Base-by-base conservation (phyloP, 2,888 invertebrate genomes). In the Ferdinandea cuprea region DNA sequence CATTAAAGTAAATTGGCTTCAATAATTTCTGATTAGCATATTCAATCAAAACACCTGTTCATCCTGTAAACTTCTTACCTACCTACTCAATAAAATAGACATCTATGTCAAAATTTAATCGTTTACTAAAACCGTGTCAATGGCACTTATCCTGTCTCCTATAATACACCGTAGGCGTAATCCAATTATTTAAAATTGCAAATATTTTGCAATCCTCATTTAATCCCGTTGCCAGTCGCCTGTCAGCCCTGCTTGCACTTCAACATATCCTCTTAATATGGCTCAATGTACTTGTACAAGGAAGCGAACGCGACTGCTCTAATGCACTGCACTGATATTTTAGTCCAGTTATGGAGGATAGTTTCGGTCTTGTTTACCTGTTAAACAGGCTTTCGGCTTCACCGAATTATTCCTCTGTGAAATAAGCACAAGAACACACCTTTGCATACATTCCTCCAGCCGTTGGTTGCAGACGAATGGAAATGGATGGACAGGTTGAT, bases 301-400 rank as follows among this genome's bases (percentile, higher is more conserved):
- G 59, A 63, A 61, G 25, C 52, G 56, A 63, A 25, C 37, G n/a
- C 42, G 44, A 73, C 32, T 50, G 54, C 59, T 73, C 66, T 61
- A 61, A 52, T 79, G 73, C 56, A 73, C 68, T 73, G 48, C 28
- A 54, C 17, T 58, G 48, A 63, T 65, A 48, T 48, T 42, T 50
- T 59, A 71, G 65, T 69, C 44, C 71, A 71, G 76, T 71, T 76
- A 58, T 54, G 59, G 42, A 40, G 65, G 59, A 66, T 56, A 63
- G 58, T 81, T 76, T 46, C 48, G 59, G 52, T 76, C 59, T 71
- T 71, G 66, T 72, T 81, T 76, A 32, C 65, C 54, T 40, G 65
- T 48, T 58, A 76, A 71, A 76, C 71, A 76, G 81, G 81, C 81
- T 69, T 59, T 65, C 25, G 46, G 59, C 81, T 59, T 54, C 48